Evolutionary conservation across 2,113 vertebrate genomes (phyloP).

Genomic region (Potamarius usumacintae): DNA sequence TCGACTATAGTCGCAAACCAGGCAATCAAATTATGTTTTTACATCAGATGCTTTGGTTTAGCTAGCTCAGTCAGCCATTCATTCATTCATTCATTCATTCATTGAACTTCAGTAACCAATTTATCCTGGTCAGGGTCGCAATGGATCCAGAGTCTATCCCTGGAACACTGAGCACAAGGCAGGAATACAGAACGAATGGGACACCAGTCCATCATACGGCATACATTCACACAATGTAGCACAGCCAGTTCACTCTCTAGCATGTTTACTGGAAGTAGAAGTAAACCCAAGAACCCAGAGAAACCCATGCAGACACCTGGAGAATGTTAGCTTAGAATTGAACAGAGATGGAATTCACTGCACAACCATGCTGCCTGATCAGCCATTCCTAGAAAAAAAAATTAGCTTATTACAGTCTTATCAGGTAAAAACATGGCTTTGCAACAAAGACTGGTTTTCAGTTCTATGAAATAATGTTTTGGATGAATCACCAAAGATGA

Average conservation of each 20-base stretch:
- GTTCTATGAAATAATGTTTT: not conserved
- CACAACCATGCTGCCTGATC: not conserved
- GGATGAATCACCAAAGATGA: not conserved
- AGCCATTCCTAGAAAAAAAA: not conserved
- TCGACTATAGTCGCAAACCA: not conserved
- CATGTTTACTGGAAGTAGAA: not conserved
- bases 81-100: not conserved
- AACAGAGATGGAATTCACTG: not conserved
- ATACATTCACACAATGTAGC: not conserved
- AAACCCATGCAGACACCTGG: not conserved
- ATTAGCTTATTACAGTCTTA: not conserved
- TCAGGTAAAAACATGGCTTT: not conserved
- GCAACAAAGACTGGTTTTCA: not conserved
- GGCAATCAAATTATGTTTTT: not conserved
- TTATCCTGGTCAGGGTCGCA: not conserved
- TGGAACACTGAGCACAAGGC: not conserved
- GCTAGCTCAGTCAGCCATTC: not conserved
- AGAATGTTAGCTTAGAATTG: not conserved
- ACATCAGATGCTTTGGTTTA: not conserved
- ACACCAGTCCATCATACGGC: not conserved
- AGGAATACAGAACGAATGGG: not conserved
- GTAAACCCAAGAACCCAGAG: not conserved
- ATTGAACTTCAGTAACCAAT: not conserved
- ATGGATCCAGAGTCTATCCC: not conserved
- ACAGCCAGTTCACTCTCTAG: not conserved